Evolutionary conservation across 2,888 invertebrate genomes (phyloP), one percentile per base, ranked within the genome.

Genomic region (Tiphia femorata): DNA sequence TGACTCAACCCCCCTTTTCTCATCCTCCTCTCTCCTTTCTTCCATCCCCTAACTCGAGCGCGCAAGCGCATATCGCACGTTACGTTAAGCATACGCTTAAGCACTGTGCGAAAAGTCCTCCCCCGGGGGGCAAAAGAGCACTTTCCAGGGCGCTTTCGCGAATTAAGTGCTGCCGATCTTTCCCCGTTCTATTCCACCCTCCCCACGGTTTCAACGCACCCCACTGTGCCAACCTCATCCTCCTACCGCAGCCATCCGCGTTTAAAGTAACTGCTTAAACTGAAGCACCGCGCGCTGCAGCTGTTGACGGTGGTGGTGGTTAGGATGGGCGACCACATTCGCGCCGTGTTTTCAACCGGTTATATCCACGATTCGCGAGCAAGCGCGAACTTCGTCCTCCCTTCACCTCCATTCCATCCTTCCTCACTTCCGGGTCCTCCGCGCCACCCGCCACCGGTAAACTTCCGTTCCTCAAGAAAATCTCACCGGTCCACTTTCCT

Each of bases 131-230:
- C 20, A 17, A 51, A 33, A 57, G 61, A 57, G 51, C 50, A 57
- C 57, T 49, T 54, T 54, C 50, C 53, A 14, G 20, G 27, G 10
- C 42, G 48, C 43, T 50, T 40, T 23, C 17, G 48, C 61, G 54
- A 62, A 61, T 62, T 58, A 62, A 62, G 55, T 58, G 58, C 58
- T 35, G 41, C 51, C 62, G 55, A 62, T 57, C 41, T 44, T 41
- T 44, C 20, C 33, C 56, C 49, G 53, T n/a, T 33, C 33, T 33
- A n/a, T 33, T 12, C 7, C 29, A 7, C 25, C 8, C 25, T 25
- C 25, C n/a, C 8, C 25, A 25, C 25, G 5, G 6, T 25, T 25
- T 25, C 25, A 6, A 6, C 25, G 6, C 8, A n/a, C n/a, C 25
- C 8, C 25, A 6, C 25, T 25, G 6, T 25, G 6, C 8, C 25